Evolutionary conservation across 2,888 invertebrate species (phyloP), one percentile per base, ranked within the genome.

Genomic region (Polietes domitor): DNA sequence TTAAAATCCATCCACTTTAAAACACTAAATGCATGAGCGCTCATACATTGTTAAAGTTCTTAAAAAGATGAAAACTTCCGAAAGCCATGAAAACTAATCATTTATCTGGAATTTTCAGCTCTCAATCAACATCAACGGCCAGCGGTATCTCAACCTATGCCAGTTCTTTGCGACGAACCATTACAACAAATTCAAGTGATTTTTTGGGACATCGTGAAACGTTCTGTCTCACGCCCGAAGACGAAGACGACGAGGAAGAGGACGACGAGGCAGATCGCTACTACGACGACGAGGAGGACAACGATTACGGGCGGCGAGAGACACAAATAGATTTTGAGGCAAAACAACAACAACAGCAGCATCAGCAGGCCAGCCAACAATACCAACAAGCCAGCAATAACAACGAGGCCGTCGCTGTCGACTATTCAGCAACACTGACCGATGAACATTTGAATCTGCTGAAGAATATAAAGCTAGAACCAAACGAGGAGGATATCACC

Each of bases 131-230:
- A 26, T 91, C 91, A 74, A 91, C 91, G 71, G 91, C 91, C 77
- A 92, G 92, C 86, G 92, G 92, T 86, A 91, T 92, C 85, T 92
- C 92, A 80, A 92, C 92, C 80, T 92, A 92, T 87, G 92, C 92
- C 85, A 92, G 92, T 89, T 92, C 92, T 76, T 85, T 91, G 79
- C 88, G 90, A 86, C 91, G 91, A 76, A 91, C 92, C 85, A 89
- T 91, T 85, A 91, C 92, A 86, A 91, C 91, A 85, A 91, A 91
- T 88, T 91, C 92, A 82, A 92, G 91, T 89, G 92, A 92, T 88
- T 92, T 92, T 90, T 88, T 92, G 86, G 91, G 90, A 86, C 91
- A 92, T 88, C 90, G 91, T 86, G 92, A 92, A 87, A 92, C 91
- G 63, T 92, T 92, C 87, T 92, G 92, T 85, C 86, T 92, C 65